Base-by-base conservation (phyloP, 1,140 invertebrate genomes). In the Spodoptera frugiperda region DNA sequence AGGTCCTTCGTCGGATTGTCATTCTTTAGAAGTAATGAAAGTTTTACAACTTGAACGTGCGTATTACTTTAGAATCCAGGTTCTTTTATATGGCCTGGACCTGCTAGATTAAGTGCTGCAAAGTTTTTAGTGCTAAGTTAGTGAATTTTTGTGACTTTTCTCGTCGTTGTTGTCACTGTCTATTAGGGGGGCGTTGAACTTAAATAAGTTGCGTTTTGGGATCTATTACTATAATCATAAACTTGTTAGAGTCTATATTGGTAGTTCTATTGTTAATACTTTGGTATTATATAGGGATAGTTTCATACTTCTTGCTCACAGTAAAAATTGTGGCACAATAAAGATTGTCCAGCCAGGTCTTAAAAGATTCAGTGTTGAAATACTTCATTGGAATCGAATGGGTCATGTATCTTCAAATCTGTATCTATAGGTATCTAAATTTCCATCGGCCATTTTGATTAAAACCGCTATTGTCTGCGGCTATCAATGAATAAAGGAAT, bases 401-500 rank as follows among this genome's bases (percentile, higher is more conserved):
- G 33, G 44, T 12, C n/a, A 25, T 25, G 19, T 44, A n/a, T 57
- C 63, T 67, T 70, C 30, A 75, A 74, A 75, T 65, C 15, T 54
- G 46, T 75, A 39, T 6, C 33, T 39, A 73, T 61, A n/a, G n/a
- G n/a, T n/a, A 61, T 74, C 30, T 75, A 75, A 75, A 75, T 71
- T 71, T 71, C 59, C 48, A 75, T 75, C 33, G 72, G 21, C 46
- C 48, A 54, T 75, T 65, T 65, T 57, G 72, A 75, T 75, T 65
- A 75, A 74, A 75, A 63, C 55, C 15, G 21, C 72, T 15, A 53
- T 75, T 75, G 72, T 75, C 72, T 75, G 72, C 33, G 72, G 72
- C 72, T 65, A 75, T 75, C 72, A 75, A 75, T 75, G 72, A 63
- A 75, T 75, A 75, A 75, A 65, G 72, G 72, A 75, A 75, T 75